A percentile compares a stretch with the other conserved stretches of the same genome.
Evolutionary conservation across 92 coral and sea anemone species (phyloP).

Genomic region (Galaxea fascicularis): DNA sequence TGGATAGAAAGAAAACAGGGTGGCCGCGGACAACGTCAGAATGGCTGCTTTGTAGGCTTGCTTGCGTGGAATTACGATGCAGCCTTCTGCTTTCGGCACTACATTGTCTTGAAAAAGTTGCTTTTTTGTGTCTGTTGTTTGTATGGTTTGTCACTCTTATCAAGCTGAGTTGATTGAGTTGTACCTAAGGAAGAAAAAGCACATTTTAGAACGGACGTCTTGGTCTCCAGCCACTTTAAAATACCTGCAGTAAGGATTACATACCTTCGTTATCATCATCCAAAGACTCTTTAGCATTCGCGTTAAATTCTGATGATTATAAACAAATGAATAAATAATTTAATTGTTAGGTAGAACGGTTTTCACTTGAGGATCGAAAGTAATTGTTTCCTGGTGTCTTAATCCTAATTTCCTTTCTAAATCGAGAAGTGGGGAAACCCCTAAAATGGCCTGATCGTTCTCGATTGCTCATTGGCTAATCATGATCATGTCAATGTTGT

Average conservation of each 20-base stretch:
- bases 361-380: too few relatives aligned
- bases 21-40: slow-evolving; percentile 17
- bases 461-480: background rate
- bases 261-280: background rate
- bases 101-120: background rate
- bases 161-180: background rate
- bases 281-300: background rate
- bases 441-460: background rate
- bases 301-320: background rate
- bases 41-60: slow-evolving; percentile 32
- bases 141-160: background rate
- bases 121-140: too few relatives aligned
- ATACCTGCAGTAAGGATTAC: background rate
- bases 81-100: background rate
- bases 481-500: background rate
- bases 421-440: background rate
- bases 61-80: background rate
- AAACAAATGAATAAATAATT: too few relatives aligned
- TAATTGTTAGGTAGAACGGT: too few relatives aligned
- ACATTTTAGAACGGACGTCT: too few relatives aligned
- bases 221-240: too few relatives aligned
- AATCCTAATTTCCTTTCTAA: too few relatives aligned
- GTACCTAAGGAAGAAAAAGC: background rate
- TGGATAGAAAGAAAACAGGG: slow-evolving; percentile 16
- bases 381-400: background rate